These are phyloP conservation scores for Sebastes nivosus DNA, from an alignment of 2,797 vertebrate species.

Conservation along the genomic window DNA sequence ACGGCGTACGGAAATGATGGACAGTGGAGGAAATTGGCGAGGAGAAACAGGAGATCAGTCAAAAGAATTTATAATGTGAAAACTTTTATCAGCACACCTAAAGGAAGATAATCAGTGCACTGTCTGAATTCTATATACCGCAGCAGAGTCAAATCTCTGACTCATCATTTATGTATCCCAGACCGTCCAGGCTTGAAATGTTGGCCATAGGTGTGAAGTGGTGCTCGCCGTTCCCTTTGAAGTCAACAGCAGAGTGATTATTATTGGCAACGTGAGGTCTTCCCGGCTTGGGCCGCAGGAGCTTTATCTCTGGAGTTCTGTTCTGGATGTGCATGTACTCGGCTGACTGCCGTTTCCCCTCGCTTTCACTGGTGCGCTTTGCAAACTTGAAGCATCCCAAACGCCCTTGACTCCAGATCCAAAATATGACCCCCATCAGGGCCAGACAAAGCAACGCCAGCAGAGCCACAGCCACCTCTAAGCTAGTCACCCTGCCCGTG, in stretches of 20 bases:
- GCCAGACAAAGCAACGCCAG: conserved; percentile 72
- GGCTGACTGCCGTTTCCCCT: conserved; percentile 39
- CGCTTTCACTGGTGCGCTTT: neutral
- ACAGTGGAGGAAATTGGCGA: conserved; percentile 9
- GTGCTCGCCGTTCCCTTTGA: conserved; percentile 73
- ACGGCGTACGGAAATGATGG: conserved; percentile 23
- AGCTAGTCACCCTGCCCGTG: conserved; percentile 30
- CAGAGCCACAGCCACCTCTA: conserved; percentile 68
- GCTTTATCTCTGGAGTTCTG: conserved; percentile 64
- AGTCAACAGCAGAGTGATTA: conserved; percentile 70
- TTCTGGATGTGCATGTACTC: conserved; percentile 71
- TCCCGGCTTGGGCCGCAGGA: conserved; percentile 40
- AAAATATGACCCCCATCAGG: conserved; percentile 68
- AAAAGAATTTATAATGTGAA: conserved; percentile 41
- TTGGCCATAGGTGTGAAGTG: conserved; percentile 68
- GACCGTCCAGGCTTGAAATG: conserved; percentile 74
- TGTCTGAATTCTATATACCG: conserved; percentile 18
- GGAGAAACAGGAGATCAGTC: conserved; percentile 10
- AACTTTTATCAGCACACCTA: conserved; percentile 23
- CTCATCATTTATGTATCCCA: conserved; percentile 82
- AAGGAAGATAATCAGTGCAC: conserved; percentile 39
- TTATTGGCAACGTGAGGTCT: conserved; percentile 69
- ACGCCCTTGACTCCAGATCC: conserved; percentile 59
- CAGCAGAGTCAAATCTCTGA: conserved; percentile 80
- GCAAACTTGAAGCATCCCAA: conserved; percentile 34